Percentiles rank a stretch among this genome's conserved stretches.
Conservation (phyloP, 2,797 vertebrate genomes). For the Eulemur rubriventer region DNA sequence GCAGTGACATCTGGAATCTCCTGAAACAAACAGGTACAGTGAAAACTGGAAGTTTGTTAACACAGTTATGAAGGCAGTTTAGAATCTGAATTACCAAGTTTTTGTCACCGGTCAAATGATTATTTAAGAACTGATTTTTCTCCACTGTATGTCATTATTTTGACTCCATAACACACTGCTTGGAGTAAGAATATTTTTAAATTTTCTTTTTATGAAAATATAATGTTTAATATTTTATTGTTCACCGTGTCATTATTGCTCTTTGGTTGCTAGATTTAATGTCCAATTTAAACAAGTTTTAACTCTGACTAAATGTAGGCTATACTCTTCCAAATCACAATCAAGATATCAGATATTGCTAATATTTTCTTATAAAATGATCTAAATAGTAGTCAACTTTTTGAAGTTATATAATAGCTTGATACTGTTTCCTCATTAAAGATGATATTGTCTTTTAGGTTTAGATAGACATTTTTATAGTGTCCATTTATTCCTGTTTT, state of each 20-base stretch:
- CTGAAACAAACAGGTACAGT: constrained; percentile 91
- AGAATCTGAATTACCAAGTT: constrained; percentile 32
- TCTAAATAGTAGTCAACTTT: constrained; percentile 43
- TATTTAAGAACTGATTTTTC: constrained; percentile 24
- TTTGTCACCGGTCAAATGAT: neutral
- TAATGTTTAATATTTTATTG: constrained; percentile 45
- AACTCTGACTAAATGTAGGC: neutral
- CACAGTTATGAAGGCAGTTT: neutral
- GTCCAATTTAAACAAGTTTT: constrained; percentile 31
- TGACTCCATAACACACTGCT: constrained; percentile 17
- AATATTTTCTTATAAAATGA: constrained; percentile 38
- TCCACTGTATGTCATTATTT: neutral
- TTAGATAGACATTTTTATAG: constrained; percentile 20
- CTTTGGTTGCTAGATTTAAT: neutral
- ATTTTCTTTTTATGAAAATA: constrained; percentile 27
- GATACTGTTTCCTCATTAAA: constrained; percentile 34
- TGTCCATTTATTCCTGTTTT: constrained; percentile 35
- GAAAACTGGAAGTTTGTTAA: constrained; percentile 25
- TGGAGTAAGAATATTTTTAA: constrained; percentile 47
- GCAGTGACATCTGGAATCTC: constrained; percentile 90
- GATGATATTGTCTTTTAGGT: neutral
- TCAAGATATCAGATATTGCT: neutral
- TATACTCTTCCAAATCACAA: neutral
- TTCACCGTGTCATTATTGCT: constrained; percentile 15
- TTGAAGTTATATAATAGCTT: constrained; percentile 28